Evolutionary conservation across 2,113 vertebrate species (phyloP).

Genomic region (Oophaga pumilio): DNA sequence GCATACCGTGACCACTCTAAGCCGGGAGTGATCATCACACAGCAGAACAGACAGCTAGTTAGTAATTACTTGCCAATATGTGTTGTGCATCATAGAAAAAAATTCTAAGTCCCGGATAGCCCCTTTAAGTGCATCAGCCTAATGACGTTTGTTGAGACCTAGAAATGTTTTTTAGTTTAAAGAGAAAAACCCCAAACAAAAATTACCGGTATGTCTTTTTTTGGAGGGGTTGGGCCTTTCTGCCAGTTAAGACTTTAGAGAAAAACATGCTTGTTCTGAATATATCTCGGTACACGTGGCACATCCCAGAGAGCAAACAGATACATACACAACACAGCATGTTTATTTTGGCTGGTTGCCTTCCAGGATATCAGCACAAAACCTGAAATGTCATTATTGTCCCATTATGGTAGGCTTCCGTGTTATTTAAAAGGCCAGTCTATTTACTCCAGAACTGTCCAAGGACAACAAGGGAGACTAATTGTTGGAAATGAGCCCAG

Average conservation of each 20-base stretch:
- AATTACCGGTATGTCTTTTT: too few relatives aligned
- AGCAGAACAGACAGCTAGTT: too few relatives aligned
- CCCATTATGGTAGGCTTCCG: neutral
- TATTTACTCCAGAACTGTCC: neutral
- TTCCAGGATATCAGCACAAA: neutral
- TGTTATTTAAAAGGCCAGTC: neutral
- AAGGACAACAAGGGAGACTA: neutral
- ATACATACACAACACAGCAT: neutral
- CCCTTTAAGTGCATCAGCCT: neutral
- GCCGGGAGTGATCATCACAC: too few relatives aligned
- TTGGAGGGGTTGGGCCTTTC: too few relatives aligned
- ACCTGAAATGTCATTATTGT: slow-evolving; percentile 1
- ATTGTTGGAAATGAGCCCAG: slow-evolving; percentile 8
- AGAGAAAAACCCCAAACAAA: too few relatives aligned
- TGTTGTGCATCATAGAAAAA: too few relatives aligned
- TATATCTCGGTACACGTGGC: slow-evolving; percentile 8
- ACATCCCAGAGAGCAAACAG: neutral
- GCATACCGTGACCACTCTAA: too few relatives aligned
- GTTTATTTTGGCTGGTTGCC: slow-evolving; percentile 22
- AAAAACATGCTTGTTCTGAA: neutral
- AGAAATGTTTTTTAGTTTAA: too few relatives aligned
- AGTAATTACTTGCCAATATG: too few relatives aligned
- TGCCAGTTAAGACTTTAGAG: neutral
- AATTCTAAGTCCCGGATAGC: too few relatives aligned
- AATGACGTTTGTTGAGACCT: too few relatives aligned